phyloP scores from a whole-genome alignment of 2,888 invertebrate species.

The Eilema depressum region DNA sequence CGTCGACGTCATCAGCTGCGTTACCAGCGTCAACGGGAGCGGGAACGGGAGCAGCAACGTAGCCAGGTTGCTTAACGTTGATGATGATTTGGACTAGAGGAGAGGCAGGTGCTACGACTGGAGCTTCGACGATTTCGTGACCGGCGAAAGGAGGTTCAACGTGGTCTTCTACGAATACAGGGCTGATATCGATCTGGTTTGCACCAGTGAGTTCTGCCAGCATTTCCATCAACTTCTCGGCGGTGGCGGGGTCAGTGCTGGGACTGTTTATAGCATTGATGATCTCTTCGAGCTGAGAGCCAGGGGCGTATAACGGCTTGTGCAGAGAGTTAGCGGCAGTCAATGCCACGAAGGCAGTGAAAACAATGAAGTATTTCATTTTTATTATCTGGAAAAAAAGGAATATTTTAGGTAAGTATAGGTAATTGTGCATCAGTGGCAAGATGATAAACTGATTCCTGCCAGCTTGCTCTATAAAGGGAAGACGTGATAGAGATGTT shows the following conservation, averaged over 20 bases:
- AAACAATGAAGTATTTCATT: constrained; percentile 68
- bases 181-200: constrained; percentile 4
- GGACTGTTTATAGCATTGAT: constrained; percentile 67
- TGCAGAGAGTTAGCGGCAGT: constrained; percentile 51
- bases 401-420: too few relatives aligned
- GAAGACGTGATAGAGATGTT: too few relatives aligned
- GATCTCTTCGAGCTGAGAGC: constrained; percentile 51
- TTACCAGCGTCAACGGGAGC: constrained; percentile 13
- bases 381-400: background rate
- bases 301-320: constrained; percentile 10
- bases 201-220: constrained; percentile 49
- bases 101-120: background rate
- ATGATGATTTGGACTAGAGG: constrained; percentile 10
- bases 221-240: constrained; percentile 58
- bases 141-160: background rate
- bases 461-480: too few relatives aligned
- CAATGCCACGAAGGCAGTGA: constrained; percentile 59
- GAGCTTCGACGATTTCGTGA: background rate
- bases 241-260: constrained; percentile 68
- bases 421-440: too few relatives aligned
- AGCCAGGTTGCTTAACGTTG: background rate
- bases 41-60: constrained; percentile 15
- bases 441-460: too few relatives aligned
- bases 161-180: constrained; percentile 18
- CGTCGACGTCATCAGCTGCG: background rate